Percentiles rank a stretch among this genome's conserved stretches.
Evolutionary conservation across 2,797 vertebrate genomes (phyloP).

Genomic region (Alosa sapidissima): DNA sequence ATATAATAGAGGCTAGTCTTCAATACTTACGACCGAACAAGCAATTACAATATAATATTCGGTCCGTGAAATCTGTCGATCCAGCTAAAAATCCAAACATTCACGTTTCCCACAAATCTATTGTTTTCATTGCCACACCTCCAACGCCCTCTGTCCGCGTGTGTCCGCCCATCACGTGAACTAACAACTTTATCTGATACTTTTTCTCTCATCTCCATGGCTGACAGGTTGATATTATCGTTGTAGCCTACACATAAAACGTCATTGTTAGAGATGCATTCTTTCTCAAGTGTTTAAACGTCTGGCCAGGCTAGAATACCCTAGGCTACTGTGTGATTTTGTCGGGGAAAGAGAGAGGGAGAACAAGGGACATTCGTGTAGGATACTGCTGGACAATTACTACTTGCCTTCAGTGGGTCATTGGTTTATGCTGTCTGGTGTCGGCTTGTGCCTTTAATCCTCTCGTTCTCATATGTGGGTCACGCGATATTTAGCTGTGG

Average conservation of each 20-base stretch:
- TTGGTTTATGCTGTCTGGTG: constrained; percentile 14
- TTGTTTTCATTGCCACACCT: constrained; percentile 46
- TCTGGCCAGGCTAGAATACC: background rate
- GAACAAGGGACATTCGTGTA: background rate
- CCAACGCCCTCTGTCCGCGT: background rate
- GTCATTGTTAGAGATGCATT: background rate
- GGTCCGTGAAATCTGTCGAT: background rate
- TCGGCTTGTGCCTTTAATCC: constrained; percentile 49
- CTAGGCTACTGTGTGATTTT: background rate
- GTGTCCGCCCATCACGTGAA: constrained; percentile 33
- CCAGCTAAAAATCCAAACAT: background rate
- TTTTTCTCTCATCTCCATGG: background rate
- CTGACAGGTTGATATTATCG: background rate
- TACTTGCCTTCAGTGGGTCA: background rate
- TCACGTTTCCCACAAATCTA: constrained; percentile 32
- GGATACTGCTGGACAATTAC: background rate
- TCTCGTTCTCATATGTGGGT: constrained; percentile 64
- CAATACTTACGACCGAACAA: background rate
- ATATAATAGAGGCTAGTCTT: background rate
- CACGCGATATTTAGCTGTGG: constrained; percentile 47
- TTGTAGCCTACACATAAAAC: no score
- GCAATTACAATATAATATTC: background rate
- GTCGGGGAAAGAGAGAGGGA: background rate
- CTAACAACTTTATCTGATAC: background rate
- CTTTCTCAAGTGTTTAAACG: background rate